Evolutionary conservation across 2,113 vertebrate species (phyloP).

Genomic region (Morone saxatilis): DNA sequence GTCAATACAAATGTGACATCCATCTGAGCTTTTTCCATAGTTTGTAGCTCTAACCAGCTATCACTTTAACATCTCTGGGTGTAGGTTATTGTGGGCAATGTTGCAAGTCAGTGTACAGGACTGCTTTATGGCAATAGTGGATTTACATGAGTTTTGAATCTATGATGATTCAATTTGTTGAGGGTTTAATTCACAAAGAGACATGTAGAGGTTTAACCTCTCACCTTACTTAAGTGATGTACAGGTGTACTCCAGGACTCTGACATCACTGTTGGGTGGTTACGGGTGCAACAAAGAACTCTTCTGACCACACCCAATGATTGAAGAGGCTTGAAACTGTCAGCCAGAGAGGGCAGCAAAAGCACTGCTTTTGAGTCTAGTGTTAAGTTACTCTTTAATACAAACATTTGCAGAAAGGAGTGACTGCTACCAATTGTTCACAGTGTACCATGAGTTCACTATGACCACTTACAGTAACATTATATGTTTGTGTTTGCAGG

Average conservation of each 20-base stretch:
- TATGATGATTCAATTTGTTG: not conserved
- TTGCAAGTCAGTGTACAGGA: not conserved
- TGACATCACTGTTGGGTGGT: not conserved
- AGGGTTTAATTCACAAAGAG: not conserved
- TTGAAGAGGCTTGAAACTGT: not conserved
- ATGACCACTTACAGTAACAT: not conserved
- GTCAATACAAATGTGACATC: not conserved
- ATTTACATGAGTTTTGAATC: not conserved
- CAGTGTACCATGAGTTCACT: not conserved
- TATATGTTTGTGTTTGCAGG: constrained; percentile 65
- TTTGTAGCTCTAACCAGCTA: not conserved
- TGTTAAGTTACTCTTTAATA: not conserved
- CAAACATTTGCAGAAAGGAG: not conserved
- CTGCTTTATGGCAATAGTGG: not conserved
- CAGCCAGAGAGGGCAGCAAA: not conserved
- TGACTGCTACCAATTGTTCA: not conserved
- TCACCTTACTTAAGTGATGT: too few relatives aligned
- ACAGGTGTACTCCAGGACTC: too few relatives aligned
- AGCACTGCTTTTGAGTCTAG: not conserved
- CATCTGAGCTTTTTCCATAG: not conserved
- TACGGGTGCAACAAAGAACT: not conserved
- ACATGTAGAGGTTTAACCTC: too few relatives aligned
- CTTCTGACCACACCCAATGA: not conserved
- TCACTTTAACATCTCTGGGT: not conserved
- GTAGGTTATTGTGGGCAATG: not conserved